Evolutionary conservation across 2,113 vertebrate species (phyloP), one percentile per base, ranked within the genome.

Genomic region (Aegotheles bennettii): DNA sequence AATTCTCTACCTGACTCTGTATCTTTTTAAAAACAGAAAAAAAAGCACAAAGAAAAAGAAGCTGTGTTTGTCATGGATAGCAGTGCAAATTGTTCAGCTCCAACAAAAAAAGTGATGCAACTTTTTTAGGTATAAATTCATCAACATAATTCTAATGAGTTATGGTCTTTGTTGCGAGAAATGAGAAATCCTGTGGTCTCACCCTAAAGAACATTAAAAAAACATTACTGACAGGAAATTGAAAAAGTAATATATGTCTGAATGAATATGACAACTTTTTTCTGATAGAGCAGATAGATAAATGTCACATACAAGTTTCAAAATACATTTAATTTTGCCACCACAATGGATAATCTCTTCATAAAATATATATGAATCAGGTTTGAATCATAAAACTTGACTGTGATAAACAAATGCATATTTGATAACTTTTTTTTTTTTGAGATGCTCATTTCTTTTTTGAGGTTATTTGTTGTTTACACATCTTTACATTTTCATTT

Each of bases 121-220:
- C 94, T 97, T 98, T 97, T 93, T 97, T 94, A 95, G 95, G 96
- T 82, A 48, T 87, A 98, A 98, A 97, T 96, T 98, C 97, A 98
- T 98, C 97, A 98, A 97, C 98, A 97, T 99, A 98, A 98, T 98
- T 98, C 96, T 99, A 98, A 98, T 98, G 97, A 98, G 96, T 98
- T 98, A 96, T 94, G 93, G 96, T 95, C 95, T 97, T 98, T 97
- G 93, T 98, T 97, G 53, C 97, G 91, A 97, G 89, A 97, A 98
- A 98, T 96, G 95, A 98, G 96, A 98, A 96, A 97, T 90, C 70
- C 82, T 67, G 59, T 94, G 74, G 84, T 97, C 85, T 97, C 73
- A 92, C 87, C 88, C 89, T 97, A 97, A 97, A 97, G 96, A 97
- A 96, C 94, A 97, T 97, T 98, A 97, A 98, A 98, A 96, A 97